A percentile compares a stretch with the other conserved stretches of the same genome.
Conservation (phyloP, 1,140 invertebrate species). For the Drosophila orosa region DNA sequence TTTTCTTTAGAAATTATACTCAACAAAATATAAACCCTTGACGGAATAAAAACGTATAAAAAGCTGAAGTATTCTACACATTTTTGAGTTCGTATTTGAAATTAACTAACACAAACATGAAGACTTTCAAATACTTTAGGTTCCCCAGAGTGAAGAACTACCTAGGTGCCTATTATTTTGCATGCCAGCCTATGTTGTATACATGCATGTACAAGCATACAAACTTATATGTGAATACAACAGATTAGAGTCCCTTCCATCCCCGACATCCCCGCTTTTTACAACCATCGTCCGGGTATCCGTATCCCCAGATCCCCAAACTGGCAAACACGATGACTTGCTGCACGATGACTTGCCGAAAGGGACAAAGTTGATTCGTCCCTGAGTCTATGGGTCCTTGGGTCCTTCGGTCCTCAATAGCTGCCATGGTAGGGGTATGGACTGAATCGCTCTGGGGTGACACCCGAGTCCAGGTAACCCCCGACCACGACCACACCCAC, state of each 20-base stretch:
- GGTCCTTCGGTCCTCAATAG: constrained; percentile 8
- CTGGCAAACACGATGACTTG: constrained; percentile 15
- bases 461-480: constrained; percentile 11
- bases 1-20: neutral
- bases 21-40: neutral
- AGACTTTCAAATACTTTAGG: neutral
- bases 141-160: constrained; percentile 5
- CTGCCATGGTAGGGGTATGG: neutral
- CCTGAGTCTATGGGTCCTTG: constrained; percentile 18
- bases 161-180: constrained; percentile 14
- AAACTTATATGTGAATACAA: neutral
- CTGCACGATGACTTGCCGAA: constrained; percentile 35
- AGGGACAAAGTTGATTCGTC: constrained; percentile 36
- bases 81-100: neutral
- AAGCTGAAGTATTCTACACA: neutral
- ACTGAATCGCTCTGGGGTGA: constrained; percentile 17
- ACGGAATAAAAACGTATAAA: neutral
- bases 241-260: constrained; percentile 40
- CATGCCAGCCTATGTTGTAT: constrained; percentile 12
- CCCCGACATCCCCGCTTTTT: constrained; percentile 1
- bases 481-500: constrained; percentile 11
- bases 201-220: neutral
- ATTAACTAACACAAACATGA: neutral
- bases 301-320: constrained; percentile 39
- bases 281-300: constrained; percentile 15